Percentiles rank a stretch among this genome's conserved stretches.
phyloP scores from a whole-genome alignment of 1,140 invertebrate genomes.

The Magallana gigas region DNA sequence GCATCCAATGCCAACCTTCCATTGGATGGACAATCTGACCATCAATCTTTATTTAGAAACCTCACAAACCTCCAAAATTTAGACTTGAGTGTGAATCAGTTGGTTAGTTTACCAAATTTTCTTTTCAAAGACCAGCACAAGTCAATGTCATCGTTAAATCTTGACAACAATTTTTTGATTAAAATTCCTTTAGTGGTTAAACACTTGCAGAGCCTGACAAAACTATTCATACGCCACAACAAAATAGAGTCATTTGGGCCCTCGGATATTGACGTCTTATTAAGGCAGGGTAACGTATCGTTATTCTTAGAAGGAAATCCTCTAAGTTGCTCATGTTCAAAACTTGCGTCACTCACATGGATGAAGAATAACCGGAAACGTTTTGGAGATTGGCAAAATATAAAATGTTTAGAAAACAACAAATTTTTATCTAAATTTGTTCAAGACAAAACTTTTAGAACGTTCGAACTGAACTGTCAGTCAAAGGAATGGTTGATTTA shows the following conservation, averaged over 20 bases:
- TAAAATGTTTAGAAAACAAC: background rate
- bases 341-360: background rate
- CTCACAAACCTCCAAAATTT: background rate
- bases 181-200: background rate
- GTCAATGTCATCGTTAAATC: background rate
- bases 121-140: background rate
- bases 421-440: background rate
- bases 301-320: conserved; percentile 8
- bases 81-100: background rate
- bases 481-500: conserved; percentile 14
- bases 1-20: background rate
- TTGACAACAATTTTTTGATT: background rate
- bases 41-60: background rate
- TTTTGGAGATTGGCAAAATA: background rate
- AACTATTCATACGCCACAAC: background rate
- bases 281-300: background rate
- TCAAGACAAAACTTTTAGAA: background rate
- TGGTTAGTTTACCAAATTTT: background rate
- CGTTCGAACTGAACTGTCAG: conserved; percentile 1
- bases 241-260: background rate
- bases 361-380: background rate
- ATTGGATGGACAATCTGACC: background rate
- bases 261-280: background rate
- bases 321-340: background rate
- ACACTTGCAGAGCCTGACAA: background rate